Conservation (phyloP, 1,140 invertebrate genomes). For the Drosophila parvula region DNA sequence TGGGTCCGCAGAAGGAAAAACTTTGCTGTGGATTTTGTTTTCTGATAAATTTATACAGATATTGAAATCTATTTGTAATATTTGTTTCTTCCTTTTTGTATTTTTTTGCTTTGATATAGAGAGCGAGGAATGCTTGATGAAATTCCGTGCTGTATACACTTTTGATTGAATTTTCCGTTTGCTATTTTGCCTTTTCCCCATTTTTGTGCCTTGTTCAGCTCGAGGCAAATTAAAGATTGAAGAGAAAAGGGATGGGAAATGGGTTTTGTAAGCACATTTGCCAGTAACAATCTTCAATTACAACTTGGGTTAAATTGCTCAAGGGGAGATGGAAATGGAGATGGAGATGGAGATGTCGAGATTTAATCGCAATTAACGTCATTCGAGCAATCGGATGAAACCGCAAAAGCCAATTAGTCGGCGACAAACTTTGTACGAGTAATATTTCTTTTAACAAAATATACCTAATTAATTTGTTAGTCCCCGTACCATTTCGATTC, state of each 20-base stretch:
- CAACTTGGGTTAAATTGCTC: conserved; percentile 25
- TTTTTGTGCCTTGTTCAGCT: conserved; percentile 17
- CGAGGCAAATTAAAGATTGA: conserved; percentile 31
- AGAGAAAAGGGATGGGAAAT: conserved; percentile 15
- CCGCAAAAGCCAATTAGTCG: conserved; percentile 70
- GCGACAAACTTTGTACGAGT: conserved; percentile 5
- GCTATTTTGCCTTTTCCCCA: conserved; percentile 34
- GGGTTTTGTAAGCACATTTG: conserved; percentile 16
- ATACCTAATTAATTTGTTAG: background rate
- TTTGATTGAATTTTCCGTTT: conserved; percentile 74
- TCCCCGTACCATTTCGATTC: background rate
- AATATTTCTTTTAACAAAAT: background rate
- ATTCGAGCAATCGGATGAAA: conserved; percentile 59
- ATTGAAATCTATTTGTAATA: conserved; percentile 77
- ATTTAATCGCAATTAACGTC: conserved; percentile 64
- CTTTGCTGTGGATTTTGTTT: conserved; percentile 46
- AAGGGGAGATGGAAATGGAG: background rate
- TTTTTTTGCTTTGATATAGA: conserved; percentile 20
- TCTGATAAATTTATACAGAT: conserved; percentile 71
- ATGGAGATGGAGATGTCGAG: background rate
- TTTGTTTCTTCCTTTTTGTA: conserved; percentile 36
- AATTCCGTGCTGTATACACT: conserved; percentile 59
- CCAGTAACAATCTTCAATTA: conserved; percentile 41
- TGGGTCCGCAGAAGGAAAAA: conserved; percentile 39
- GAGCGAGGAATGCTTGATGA: conserved; percentile 62